Percentiles rank a stretch among this genome's conserved stretches.
These are phyloP conservation scores for Leptothorax acervorum DNA, from an alignment of 2,888 invertebrate genomes.

Conservation along the genomic window DNA sequence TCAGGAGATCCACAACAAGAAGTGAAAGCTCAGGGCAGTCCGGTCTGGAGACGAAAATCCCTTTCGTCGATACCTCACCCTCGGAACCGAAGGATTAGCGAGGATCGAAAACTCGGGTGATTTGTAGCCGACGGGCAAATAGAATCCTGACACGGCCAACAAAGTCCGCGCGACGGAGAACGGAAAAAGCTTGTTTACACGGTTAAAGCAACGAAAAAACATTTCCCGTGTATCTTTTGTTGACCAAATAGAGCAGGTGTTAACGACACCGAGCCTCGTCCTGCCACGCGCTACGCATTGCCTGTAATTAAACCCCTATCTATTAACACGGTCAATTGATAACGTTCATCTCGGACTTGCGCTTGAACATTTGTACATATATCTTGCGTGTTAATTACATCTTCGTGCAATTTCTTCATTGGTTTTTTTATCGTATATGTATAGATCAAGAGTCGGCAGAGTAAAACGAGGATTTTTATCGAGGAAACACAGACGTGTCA, in stretches of 20 bases:
- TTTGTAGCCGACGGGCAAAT: constrained; percentile 72
- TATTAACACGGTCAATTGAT: neutral
- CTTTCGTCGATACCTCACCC: constrained; percentile 58
- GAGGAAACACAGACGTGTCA: constrained; percentile 4
- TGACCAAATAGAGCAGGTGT: constrained; percentile 41
- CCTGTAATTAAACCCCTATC: constrained; percentile 6
- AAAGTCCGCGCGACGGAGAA: constrained; percentile 39
- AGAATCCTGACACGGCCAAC: constrained; percentile 63
- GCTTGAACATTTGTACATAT: neutral
- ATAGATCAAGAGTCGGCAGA: too few relatives aligned
- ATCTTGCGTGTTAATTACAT: neutral
- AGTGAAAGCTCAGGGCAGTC: constrained; percentile 62
- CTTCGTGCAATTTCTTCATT: neutral
- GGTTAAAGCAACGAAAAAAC: constrained; percentile 42
- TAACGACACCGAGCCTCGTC: constrained; percentile 8
- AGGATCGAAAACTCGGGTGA: constrained; percentile 74
- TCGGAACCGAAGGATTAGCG: constrained; percentile 65
- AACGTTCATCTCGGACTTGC: neutral
- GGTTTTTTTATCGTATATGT: neutral
- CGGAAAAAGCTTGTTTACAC: constrained; percentile 54
- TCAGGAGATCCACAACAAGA: constrained; percentile 51
- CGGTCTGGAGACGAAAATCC: constrained; percentile 62
- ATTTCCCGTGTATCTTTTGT: constrained; percentile 44
- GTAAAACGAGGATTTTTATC: neutral
- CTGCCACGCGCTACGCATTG: neutral